A percentile compares a stretch with the other conserved stretches of the same genome.
Evolutionary conservation across 2,888 invertebrate genomes (phyloP).

Genomic region (Sphaeridia pumilis): DNA sequence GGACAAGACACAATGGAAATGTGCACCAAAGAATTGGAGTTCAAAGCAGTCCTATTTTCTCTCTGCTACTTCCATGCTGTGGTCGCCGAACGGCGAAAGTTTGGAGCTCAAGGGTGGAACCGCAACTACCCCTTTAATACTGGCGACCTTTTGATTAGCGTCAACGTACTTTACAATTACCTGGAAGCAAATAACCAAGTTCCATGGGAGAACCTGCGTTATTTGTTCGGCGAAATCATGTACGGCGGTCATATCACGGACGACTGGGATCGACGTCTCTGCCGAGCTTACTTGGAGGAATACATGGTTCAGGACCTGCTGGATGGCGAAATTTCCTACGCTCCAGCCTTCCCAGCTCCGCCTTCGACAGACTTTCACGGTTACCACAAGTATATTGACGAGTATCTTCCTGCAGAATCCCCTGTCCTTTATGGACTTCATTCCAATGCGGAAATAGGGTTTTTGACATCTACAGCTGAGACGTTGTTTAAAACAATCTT

Average conservation of each 20-base stretch:
- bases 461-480: constrained; percentile 83
- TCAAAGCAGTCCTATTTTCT: constrained; percentile 90
- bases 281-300: constrained; percentile 82
- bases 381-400: constrained; percentile 87
- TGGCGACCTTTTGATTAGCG: constrained; percentile 84
- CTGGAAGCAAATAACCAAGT: constrained; percentile 74
- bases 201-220: constrained; percentile 92
- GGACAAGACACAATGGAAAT: constrained; percentile 85
- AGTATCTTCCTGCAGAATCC: constrained; percentile 81
- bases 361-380: constrained; percentile 85
- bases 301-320: constrained; percentile 84
- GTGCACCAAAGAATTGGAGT: constrained; percentile 90
- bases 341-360: constrained; percentile 84
- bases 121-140: constrained; percentile 88
- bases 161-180: constrained; percentile 53
- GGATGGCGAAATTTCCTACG: constrained; percentile 81
- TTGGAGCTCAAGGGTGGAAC: constrained; percentile 93
- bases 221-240: constrained; percentile 96
- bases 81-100: constrained; percentile 65
- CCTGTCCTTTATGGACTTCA: constrained; percentile 90
- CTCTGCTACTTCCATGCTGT: constrained; percentile 90
- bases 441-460: constrained; percentile 94
- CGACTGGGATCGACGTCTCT: constrained; percentile 85
- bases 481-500: constrained; percentile 86
- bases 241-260: constrained; percentile 39